Evolutionary conservation across 2,113 vertebrate species (phyloP).

Genomic region (Tenebrosternarchus preto): DNA sequence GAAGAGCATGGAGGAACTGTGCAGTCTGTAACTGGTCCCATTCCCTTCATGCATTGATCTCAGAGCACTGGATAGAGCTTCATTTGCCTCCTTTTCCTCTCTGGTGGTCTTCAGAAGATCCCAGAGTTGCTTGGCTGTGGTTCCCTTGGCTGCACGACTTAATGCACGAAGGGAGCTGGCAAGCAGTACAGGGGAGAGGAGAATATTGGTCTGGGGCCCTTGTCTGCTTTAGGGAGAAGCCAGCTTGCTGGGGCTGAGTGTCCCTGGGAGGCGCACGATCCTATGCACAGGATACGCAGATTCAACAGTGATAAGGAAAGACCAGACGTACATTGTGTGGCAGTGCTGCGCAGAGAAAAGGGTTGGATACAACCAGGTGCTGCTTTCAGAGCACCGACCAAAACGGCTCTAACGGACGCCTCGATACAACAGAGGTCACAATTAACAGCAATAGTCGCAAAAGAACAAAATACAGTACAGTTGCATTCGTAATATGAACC

Average conservation of each 20-base stretch:
- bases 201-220: slow-evolving; percentile 47
- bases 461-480: too few relatives aligned
- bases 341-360: slow-evolving; percentile 42
- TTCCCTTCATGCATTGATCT: slow-evolving; percentile 53
- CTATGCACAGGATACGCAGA: slow-evolving; percentile 49
- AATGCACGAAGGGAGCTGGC: slow-evolving; percentile 63
- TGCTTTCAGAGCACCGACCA: neutral
- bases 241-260: slow-evolving; percentile 27
- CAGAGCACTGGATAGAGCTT: slow-evolving; percentile 45
- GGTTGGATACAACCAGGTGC: too few relatives aligned
- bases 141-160: slow-evolving; percentile 51
- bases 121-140: slow-evolving; percentile 62
- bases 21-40: slow-evolving; percentile 59
- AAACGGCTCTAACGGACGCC: too few relatives aligned
- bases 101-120: slow-evolving; percentile 53
- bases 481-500: too few relatives aligned
- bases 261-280: slow-evolving; percentile 40
- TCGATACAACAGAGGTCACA: neutral
- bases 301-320: slow-evolving; percentile 47
- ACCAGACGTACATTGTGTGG: slow-evolving; percentile 59
- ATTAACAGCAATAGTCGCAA: neutral
- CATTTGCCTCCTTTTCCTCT: neutral
- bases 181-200: slow-evolving; percentile 67
- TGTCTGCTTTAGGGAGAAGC: slow-evolving; percentile 45
- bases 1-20: slow-evolving; percentile 60